These are phyloP conservation scores for Aix galericulata DNA, from an alignment of 2,113 vertebrate genomes.

Conservation along the genomic window DNA sequence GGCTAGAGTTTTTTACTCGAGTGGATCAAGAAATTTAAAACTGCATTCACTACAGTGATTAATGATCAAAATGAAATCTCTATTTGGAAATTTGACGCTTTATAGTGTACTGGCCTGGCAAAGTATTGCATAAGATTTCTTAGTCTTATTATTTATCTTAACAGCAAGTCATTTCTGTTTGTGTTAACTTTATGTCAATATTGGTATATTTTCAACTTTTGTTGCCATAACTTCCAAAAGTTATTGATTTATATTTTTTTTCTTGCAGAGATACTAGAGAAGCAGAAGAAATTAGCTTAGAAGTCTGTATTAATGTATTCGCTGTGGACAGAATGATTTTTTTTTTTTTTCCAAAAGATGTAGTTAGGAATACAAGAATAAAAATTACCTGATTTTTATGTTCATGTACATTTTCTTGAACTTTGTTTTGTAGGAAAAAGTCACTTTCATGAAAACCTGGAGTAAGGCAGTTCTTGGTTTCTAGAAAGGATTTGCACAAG, in stretches of 20 bases:
- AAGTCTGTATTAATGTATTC: neutral
- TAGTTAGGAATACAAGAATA: neutral
- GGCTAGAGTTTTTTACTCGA: neutral
- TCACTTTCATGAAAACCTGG: neutral
- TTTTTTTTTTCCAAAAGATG: neutral
- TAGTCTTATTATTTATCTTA: neutral
- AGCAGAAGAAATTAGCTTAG: neutral
- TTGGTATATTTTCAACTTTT: neutral
- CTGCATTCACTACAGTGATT: neutral
- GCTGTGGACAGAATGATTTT: neutral
- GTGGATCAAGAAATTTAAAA: neutral
- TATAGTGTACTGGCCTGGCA: neutral
- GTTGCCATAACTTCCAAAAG: neutral
- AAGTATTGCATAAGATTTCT: neutral
- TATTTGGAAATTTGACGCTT: neutral
- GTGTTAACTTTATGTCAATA: neutral
- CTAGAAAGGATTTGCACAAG: neutral
- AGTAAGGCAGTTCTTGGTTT: neutral
- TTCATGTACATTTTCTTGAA: neutral
- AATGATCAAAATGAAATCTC: neutral
- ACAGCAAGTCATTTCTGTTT: neutral
- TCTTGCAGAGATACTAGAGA: neutral
- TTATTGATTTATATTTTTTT: neutral
- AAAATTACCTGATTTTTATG: neutral
- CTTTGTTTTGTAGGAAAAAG: neutral